Conservation (phyloP, 2,113 vertebrate genomes). For the Leuciscus idus region DNA sequence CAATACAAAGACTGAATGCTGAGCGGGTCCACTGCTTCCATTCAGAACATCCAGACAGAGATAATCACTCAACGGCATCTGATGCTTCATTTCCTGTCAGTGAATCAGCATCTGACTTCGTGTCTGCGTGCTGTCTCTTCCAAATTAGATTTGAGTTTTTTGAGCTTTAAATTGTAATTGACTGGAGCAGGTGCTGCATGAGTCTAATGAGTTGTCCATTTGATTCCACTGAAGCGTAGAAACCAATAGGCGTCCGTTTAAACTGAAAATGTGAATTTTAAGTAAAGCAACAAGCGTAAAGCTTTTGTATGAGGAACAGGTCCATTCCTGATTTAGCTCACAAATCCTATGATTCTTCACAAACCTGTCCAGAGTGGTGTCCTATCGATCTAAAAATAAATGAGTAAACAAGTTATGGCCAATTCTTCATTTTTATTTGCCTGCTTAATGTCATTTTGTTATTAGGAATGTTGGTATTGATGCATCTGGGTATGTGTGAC, state of each 20-base stretch:
- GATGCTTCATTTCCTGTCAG: constrained; percentile 18
- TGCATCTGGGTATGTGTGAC: background rate
- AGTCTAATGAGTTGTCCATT: constrained; percentile 11
- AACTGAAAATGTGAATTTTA: constrained; percentile 24
- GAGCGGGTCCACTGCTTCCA: background rate
- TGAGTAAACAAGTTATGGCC: background rate
- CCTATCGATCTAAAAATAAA: constrained; percentile 25
- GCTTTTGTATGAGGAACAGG: background rate
- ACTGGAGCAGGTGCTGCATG: constrained; percentile 23
- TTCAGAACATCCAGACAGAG: constrained; percentile 15
- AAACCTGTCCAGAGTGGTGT: background rate
- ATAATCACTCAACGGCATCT: background rate
- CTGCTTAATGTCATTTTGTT: background rate
- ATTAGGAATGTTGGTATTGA: background rate
- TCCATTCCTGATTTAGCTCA: background rate
- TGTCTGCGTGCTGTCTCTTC: background rate
- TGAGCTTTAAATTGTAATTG: constrained; percentile 36
- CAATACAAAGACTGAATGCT: constrained; percentile 7
- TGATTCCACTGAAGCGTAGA: constrained; percentile 28
- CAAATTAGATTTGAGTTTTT: constrained; percentile 31
- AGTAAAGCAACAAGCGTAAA: constrained; percentile 9
- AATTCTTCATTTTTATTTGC: background rate
- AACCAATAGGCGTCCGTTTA: constrained; percentile 1
- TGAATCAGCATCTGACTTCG: constrained; percentile 17
- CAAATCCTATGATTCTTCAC: background rate